Conservation (phyloP, 2,113 vertebrate species). For the Heteronetta atricapilla region DNA sequence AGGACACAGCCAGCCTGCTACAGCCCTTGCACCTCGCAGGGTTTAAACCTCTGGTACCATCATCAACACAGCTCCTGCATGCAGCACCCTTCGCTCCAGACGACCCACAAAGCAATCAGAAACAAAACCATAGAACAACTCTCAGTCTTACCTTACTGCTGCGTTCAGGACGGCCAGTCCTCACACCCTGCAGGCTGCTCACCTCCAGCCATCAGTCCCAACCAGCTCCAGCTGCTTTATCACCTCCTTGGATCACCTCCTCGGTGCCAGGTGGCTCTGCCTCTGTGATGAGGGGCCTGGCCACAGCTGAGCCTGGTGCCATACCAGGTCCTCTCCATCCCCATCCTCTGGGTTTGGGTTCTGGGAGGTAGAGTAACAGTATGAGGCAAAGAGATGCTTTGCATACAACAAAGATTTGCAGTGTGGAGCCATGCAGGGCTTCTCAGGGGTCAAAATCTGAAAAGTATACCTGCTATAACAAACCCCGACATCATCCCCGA, state of each 20-base stretch:
- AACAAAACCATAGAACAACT: background rate
- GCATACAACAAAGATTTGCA: background rate
- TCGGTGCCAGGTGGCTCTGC: conserved; percentile 15
- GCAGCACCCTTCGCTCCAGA: background rate
- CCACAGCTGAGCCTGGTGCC: background rate
- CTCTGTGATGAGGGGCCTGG: background rate
- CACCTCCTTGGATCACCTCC: conserved; percentile 31
- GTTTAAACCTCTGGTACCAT: background rate
- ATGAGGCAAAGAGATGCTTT: background rate
- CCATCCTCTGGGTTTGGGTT: background rate
- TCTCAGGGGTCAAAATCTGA: background rate
- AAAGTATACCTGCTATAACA: background rate
- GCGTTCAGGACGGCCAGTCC: background rate
- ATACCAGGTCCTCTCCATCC: background rate
- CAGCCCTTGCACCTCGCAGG: background rate
- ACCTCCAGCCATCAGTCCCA: background rate
- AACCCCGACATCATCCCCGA: background rate
- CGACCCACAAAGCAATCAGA: accelerated
- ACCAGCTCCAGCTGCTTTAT: conserved; percentile 46
- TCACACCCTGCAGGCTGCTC: background rate
- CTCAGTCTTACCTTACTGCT: background rate
- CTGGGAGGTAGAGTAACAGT: background rate
- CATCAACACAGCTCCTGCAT: background rate
- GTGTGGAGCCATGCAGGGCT: background rate
- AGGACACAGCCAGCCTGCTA: background rate